Conservation (phyloP, 2,113 vertebrate species). For the Aramus guarauna region DNA sequence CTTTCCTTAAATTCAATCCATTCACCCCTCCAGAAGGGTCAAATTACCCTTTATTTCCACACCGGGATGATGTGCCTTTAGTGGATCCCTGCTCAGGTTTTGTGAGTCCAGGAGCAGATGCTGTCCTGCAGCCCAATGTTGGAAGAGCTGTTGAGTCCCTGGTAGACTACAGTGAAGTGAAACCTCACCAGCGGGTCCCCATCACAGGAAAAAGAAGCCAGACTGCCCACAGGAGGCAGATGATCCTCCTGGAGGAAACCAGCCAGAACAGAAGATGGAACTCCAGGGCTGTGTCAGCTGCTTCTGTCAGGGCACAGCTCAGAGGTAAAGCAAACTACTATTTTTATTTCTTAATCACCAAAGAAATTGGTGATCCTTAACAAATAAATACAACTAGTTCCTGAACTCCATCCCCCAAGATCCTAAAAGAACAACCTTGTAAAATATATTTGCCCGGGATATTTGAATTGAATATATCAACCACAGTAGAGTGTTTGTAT, state of each 20-base stretch:
- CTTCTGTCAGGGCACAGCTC: conserved; percentile 55
- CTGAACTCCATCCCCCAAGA: neutral
- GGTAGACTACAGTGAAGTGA: conserved; percentile 5
- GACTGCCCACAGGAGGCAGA: neutral
- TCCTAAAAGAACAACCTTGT: neutral
- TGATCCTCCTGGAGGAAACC: conserved; percentile 15
- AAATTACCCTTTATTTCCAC: conserved; percentile 45
- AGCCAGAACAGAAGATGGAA: conserved; percentile 64
- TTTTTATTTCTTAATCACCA: neutral
- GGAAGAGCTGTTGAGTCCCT: conserved; percentile 56
- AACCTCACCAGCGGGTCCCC: conserved; percentile 1
- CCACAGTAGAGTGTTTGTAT: neutral
- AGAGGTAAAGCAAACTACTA: conserved; percentile 55
- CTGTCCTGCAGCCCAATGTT: conserved; percentile 37
- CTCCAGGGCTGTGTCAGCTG: conserved; percentile 62
- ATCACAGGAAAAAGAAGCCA: conserved; percentile 5
- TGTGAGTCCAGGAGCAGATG: conserved; percentile 67
- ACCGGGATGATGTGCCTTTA: conserved; percentile 54
- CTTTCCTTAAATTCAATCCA: conserved; percentile 57
- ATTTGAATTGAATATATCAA: neutral
- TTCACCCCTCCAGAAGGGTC: neutral
- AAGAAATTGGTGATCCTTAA: neutral
- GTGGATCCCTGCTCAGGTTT: conserved; percentile 65
- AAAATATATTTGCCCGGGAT: neutral
- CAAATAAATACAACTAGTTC: neutral